Evolutionary conservation across 1,140 invertebrate genomes (phyloP), one percentile per base, ranked within the genome.

Genomic region (Lucilia sericata): DNA sequence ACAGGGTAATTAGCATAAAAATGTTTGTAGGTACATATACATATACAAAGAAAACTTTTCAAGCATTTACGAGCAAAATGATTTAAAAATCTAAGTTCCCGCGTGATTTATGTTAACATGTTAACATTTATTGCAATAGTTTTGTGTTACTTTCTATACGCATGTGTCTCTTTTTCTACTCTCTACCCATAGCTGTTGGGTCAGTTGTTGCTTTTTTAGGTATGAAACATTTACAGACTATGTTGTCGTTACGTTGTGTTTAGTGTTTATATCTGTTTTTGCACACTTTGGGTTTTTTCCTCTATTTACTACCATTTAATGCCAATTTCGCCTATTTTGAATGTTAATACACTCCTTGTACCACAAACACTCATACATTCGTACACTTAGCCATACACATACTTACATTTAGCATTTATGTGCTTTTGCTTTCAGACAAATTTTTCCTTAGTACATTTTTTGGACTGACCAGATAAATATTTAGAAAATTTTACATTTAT

Each of bases 101-200:
- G 30, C 74, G 25, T 42, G 36, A 76, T 76, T 76, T 36, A 76
- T 30, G 30, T 30, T 36, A 76, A 76, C 36, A 30, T 76, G 36
- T 36, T 76, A 36, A 30, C 74, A 76, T n/a, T 76, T 76, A 76
- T 36, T 76, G 74, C n/a, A 76, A 76, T 76, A 36, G 17, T 76
- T 47, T 76, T 3, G 9, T 76, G 14, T 76, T 76, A 14, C 2
- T 36, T 17, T 42, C 12, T 76, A 17, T 76, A 7, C 5, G 17
- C 19, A 17, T 47, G 17, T 42, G 34, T 9, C 2, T 36, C 2
- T 76, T 76, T 76, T 7, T 42, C 10, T 42, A 10, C 42, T 10
- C 5, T 7, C 1, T 30, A 3, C 25, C 25, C 25, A 30, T 30
- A 30, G 25, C 25, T 30, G 25, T 30, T 30, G 25, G 25, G 49